These are phyloP conservation scores for Miniopterus natalensis DNA, from an alignment of 2,113 vertebrate genomes.

Conservation along the genomic window DNA sequence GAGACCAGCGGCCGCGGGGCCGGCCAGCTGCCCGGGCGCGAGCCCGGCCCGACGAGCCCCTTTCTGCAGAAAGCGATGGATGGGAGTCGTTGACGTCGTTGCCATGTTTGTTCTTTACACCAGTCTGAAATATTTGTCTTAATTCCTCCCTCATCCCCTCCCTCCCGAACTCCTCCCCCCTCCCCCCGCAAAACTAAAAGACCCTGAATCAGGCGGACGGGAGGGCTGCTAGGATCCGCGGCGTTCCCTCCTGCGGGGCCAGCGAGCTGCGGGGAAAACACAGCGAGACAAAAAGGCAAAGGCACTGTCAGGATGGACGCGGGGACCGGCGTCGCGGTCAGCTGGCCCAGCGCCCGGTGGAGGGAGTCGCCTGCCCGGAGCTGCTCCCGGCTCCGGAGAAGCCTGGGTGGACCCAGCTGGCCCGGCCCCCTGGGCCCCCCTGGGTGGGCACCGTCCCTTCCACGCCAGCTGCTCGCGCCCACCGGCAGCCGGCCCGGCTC, in stretches of 20 bases:
- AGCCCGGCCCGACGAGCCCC: slow-evolving; percentile 52
- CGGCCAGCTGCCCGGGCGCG: neutral
- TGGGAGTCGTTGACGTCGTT: slow-evolving; percentile 86
- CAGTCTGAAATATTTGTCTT: slow-evolving; percentile 86
- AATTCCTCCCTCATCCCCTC: slow-evolving; percentile 69
- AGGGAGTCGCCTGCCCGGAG: neutral
- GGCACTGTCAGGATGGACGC: slow-evolving; percentile 73
- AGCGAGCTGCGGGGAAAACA: slow-evolving; percentile 92
- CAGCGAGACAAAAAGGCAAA: slow-evolving; percentile 63
- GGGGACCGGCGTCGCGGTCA: neutral
- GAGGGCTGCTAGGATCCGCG: slow-evolving; percentile 96
- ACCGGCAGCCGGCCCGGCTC: accelerated
- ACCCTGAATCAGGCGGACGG: slow-evolving; percentile 95
- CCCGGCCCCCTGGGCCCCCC: accelerated
- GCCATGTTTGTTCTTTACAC: slow-evolving; percentile 84
- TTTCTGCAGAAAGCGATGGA: slow-evolving; percentile 89
- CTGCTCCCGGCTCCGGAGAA: slow-evolving; percentile 43
- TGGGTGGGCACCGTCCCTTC: accelerated
- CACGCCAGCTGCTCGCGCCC: accelerated
- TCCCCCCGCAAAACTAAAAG: slow-evolving; percentile 66
- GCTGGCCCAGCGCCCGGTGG: accelerated
- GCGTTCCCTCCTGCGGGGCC: slow-evolving; percentile 96
- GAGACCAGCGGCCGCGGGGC: slow-evolving; percentile 82
- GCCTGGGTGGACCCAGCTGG: accelerated
- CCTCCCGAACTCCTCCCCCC: slow-evolving; percentile 65